phyloP scores from a whole-genome alignment of 2,113 vertebrate genomes.

The Ophiodon elongatus region DNA sequence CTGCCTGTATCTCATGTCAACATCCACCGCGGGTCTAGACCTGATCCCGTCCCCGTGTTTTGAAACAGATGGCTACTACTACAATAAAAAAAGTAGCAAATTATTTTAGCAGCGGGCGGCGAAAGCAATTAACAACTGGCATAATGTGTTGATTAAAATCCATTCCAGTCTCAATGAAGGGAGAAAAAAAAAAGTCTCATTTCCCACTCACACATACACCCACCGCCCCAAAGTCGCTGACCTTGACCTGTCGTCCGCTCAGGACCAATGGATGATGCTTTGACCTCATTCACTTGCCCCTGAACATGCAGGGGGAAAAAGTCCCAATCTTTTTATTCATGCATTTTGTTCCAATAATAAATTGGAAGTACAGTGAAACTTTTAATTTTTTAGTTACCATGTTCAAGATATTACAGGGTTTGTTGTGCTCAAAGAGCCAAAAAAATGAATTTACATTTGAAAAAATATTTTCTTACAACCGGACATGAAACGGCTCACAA shows the following conservation, averaged over 20 bases:
- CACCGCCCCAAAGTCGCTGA: constrained; percentile 61
- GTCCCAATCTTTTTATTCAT: no score
- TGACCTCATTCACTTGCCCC: constrained; percentile 10
- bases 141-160: constrained; percentile 90
- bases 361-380: neutral
- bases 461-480: no score
- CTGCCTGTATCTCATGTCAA: constrained; percentile 78
- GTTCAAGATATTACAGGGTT: neutral
- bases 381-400: neutral
- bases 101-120: constrained; percentile 86
- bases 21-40: constrained; percentile 78
- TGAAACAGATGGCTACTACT: constrained; percentile 87
- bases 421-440: no score
- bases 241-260: constrained; percentile 70
- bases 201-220: constrained; percentile 74
- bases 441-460: no score
- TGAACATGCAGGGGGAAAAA: neutral
- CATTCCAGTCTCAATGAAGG: constrained; percentile 80
- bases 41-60: constrained; percentile 80
- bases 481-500: neutral
- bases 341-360: neutral
- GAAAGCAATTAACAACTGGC: constrained; percentile 88
- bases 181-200: constrained; percentile 59
- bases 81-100: constrained; percentile 86
- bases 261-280: constrained; percentile 29